Percentiles rank a stretch among this genome's conserved stretches.
These are phyloP conservation scores for Typhlomys cinereus DNA, from an alignment of 2,113 vertebrate species.

Conservation along the genomic window DNA sequence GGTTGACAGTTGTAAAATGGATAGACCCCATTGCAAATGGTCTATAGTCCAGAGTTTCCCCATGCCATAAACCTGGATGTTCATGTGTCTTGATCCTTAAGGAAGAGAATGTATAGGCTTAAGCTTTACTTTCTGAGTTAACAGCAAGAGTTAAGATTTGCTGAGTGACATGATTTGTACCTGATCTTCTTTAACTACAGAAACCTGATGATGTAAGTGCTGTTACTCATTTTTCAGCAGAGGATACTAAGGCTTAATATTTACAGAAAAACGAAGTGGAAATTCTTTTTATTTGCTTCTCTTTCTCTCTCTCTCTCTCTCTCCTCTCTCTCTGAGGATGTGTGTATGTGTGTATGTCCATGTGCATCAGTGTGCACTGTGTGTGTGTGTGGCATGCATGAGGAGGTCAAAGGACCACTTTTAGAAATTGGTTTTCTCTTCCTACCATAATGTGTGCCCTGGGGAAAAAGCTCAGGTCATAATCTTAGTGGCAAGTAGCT, in stretches of 20 bases:
- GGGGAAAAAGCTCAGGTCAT: too few species aligned
- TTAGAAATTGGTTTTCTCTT: too few species aligned
- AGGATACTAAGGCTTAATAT: neutral
- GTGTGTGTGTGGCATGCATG: too few species aligned
- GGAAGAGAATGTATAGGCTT: neutral
- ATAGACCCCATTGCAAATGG: neutral
- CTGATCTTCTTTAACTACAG: conserved; percentile 2
- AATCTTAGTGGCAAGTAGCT: too few species aligned
- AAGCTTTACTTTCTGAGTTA: conserved; percentile 8
- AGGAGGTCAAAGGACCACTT: too few species aligned
- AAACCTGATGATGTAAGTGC: neutral
- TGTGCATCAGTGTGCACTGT: too few species aligned
- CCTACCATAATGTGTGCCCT: too few species aligned
- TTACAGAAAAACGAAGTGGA: neutral
- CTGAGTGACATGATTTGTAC: neutral
- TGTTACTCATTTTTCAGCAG: neutral
- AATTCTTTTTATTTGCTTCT: neutral
- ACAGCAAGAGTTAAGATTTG: neutral
- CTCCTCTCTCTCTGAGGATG: too few species aligned
- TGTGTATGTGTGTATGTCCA: too few species aligned
- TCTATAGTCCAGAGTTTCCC: neutral
- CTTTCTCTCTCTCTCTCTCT: too few species aligned
- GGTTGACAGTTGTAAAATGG: neutral
- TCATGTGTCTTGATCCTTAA: neutral
- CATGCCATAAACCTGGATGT: neutral